phyloP scores from a whole-genome alignment of 2,797 vertebrate genomes.

The Enteromius paludinosus region DNA sequence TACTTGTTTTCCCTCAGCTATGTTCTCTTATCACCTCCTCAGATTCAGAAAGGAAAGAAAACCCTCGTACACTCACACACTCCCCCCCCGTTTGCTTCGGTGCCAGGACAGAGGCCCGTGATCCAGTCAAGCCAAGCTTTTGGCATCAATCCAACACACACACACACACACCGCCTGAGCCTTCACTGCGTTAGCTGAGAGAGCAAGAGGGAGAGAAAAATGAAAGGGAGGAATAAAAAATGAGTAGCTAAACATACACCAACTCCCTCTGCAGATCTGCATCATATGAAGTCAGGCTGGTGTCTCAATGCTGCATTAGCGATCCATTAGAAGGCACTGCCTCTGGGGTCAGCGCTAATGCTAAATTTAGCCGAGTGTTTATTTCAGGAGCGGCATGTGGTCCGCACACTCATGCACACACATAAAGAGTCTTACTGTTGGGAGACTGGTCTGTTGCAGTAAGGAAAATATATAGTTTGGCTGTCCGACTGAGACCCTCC shows the following conservation, averaged over 20 bases:
- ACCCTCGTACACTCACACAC: neutral
- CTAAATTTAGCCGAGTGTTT: slow-evolving; percentile 68
- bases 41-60: slow-evolving; percentile 15
- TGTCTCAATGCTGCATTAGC: slow-evolving; percentile 51
- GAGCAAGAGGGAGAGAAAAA: neutral
- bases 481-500: slow-evolving; percentile 15
- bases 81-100: neutral
- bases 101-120: slow-evolving; percentile 13
- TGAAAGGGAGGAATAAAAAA: neutral
- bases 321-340: slow-evolving; percentile 58
- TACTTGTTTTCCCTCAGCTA: neutral
- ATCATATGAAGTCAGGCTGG: slow-evolving; percentile 41
- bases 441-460: slow-evolving; percentile 44
- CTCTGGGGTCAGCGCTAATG: slow-evolving; percentile 55
- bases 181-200: slow-evolving; percentile 18
- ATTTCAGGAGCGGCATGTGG: slow-evolving; percentile 63
- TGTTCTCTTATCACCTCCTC: neutral
- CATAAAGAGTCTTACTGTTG: slow-evolving; percentile 48
- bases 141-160: slow-evolving; percentile 24
- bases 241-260: neutral
- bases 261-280: slow-evolving; percentile 36
- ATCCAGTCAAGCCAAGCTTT: slow-evolving; percentile 11
- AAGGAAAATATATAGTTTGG: slow-evolving; percentile 56
- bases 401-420: slow-evolving; percentile 35
- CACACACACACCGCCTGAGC: slow-evolving; percentile 45